Conservation (phyloP, 2,113 vertebrate genomes). For the Callaeas wilsoni region DNA sequence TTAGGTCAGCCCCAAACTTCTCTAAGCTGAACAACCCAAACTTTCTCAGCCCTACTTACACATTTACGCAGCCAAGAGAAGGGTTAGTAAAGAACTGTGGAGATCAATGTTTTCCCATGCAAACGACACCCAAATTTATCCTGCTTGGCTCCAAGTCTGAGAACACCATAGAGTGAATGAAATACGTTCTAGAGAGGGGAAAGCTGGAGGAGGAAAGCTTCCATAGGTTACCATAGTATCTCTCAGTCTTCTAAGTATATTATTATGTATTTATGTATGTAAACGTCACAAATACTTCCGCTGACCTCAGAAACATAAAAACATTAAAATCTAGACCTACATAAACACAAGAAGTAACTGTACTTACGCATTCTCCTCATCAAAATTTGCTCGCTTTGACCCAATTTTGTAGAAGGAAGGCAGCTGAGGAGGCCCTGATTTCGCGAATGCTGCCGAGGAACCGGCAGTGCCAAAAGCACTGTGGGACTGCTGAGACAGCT, state of each 20-base stretch:
- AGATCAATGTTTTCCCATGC: background rate
- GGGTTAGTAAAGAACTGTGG: background rate
- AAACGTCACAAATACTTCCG: background rate
- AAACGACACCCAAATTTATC: background rate
- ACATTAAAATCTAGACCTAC: background rate
- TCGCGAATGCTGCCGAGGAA: constrained; percentile 80
- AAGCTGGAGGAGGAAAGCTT: background rate
- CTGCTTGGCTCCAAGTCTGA: background rate
- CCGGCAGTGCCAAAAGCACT: constrained; percentile 83
- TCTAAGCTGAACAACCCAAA: background rate
- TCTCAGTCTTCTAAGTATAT: background rate
- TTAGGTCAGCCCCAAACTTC: background rate
- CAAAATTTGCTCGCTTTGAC: constrained; percentile 93
- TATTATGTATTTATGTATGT: background rate
- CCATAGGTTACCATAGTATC: background rate
- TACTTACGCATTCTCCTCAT: constrained; percentile 94
- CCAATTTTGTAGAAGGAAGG: constrained; percentile 99
- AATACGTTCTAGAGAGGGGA: background rate
- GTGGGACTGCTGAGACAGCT: constrained; percentile 78
- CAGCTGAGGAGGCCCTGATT: constrained; percentile 83
- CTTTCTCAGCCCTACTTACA: background rate
- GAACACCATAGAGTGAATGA: background rate
- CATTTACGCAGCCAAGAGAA: background rate
- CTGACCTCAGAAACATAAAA: background rate
- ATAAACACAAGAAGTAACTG: background rate